Conservation (phyloP, 2,888 invertebrate genomes). For the Ochropleura plecta region DNA sequence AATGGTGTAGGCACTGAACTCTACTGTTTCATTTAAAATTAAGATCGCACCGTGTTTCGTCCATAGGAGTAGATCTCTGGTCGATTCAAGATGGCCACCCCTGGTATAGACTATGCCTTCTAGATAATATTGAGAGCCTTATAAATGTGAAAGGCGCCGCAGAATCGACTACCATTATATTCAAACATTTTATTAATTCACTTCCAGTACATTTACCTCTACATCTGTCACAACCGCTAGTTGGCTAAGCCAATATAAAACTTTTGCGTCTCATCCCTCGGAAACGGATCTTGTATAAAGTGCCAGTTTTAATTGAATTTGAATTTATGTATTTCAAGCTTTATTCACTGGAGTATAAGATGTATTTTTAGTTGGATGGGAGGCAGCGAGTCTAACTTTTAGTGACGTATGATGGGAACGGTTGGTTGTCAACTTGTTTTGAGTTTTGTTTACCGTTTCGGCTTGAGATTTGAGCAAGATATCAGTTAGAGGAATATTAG, state of each 20-base stretch:
- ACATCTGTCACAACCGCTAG: slow-evolving; percentile 53
- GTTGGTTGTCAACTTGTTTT: slow-evolving; percentile 41
- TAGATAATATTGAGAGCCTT: too few relatives aligned
- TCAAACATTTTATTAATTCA: not conserved
- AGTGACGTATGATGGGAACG: slow-evolving; percentile 49
- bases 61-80: too few relatives aligned
- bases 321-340: slow-evolving; percentile 49
- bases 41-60: too few relatives aligned
- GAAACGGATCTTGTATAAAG: slow-evolving; percentile 65
- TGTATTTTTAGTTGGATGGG: slow-evolving; percentile 30
- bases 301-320: slow-evolving; percentile 70
- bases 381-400: slow-evolving; percentile 30
- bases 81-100: too few relatives aligned
- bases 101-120: too few relatives aligned
- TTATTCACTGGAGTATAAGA: slow-evolving; percentile 48
- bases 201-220: slow-evolving; percentile 47
- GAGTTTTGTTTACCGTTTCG: slow-evolving; percentile 33
- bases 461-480: slow-evolving; percentile 15
- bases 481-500: not conserved
- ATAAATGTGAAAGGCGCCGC: too few relatives aligned
- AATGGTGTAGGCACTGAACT: too few relatives aligned
- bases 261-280: slow-evolving; percentile 67
- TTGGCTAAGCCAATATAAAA: slow-evolving; percentile 73
- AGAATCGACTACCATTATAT: too few relatives aligned
- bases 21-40: too few relatives aligned